Evolutionary conservation across 1,140 invertebrate genomes (phyloP), one percentile per base, ranked within the genome.

Genomic region (Mamestra configurata): DNA sequence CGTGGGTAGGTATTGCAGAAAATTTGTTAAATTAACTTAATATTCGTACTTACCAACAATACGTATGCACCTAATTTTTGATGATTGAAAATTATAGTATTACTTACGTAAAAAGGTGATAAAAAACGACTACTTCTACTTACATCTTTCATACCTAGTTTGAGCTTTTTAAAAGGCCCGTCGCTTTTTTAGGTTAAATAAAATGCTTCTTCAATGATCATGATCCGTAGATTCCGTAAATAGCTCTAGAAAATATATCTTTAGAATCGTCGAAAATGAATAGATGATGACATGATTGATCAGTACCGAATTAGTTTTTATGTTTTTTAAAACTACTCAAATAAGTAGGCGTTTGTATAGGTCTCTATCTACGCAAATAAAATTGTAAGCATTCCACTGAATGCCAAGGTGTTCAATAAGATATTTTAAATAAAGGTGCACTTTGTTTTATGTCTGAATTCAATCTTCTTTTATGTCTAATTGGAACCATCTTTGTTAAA

Each of bases 391-490:
- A 18, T 22, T 46, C 27, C 13, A 68, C 18, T 10, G 40, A 46
- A 46, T 43, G 40, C 64, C 64, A 68, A 68, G 22, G 37, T 18
- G 8, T 40, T 46, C 18, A 20, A 24, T 55, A 22, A 24, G 40
- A 11, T 68, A 68, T 24, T 43, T 68, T 18, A 46, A 15, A 49
- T 49, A 46, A 70, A 49, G 66, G 46, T 70, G 46, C 40, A 70
- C 68, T 71, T 51, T 51, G 46, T 51, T 71, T 71, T 71, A 71
- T 35, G 15, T 24, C 43, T 37, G 66, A 24, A 71, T 71, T 53
- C 68, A 22, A 71, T 53, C 27, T 51, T 71, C 43, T 71, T 22
- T 43, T 40, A 46, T 22, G 68, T 51, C 22, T 22, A 57, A 73
- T 73, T 73, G 51, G 27, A 55, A 24, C n/a, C 31, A 57, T 57